These are phyloP conservation scores for Elymnias hypermnestra DNA, from an alignment of 1,140 invertebrate species.

Conservation along the genomic window DNA sequence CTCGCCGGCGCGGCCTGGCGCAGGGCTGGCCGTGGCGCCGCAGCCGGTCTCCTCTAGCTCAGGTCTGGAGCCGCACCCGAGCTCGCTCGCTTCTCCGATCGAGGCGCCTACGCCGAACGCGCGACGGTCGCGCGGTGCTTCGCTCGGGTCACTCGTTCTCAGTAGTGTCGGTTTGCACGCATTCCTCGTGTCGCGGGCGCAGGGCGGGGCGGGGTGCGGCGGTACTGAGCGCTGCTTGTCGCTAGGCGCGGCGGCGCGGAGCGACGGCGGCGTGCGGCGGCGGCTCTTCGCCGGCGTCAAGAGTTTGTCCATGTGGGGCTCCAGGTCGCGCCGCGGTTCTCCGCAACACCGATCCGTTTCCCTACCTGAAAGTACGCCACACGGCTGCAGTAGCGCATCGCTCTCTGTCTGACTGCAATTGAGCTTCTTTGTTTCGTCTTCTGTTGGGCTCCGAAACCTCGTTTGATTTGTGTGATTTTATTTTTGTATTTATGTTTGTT, in stretches of 20 bases:
- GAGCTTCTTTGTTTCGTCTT: slow-evolving; percentile 69
- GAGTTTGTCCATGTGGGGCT: slow-evolving; percentile 84
- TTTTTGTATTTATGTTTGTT: slow-evolving; percentile 40
- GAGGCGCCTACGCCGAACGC: slow-evolving; percentile 34
- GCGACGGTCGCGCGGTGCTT: slow-evolving; percentile 46
- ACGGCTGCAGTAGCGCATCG: slow-evolving; percentile 59
- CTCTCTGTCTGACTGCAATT: slow-evolving; percentile 59
- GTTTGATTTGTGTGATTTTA: slow-evolving; percentile 55
- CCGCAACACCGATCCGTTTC: slow-evolving; percentile 86
- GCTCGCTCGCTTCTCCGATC: slow-evolving; percentile 38
- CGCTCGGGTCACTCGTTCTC: slow-evolving; percentile 59
- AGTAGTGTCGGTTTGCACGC: slow-evolving; percentile 69
- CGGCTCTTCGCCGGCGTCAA: slow-evolving; percentile 85
- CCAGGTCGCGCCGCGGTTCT: slow-evolving; percentile 79
- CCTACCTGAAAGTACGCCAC: slow-evolving; percentile 86
- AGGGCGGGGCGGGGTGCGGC: slow-evolving; percentile 60
- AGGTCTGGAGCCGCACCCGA: slow-evolving; percentile 67
- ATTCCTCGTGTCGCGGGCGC: slow-evolving; percentile 57
- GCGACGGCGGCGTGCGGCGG: slow-evolving; percentile 76
- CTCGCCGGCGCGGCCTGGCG: slow-evolving; percentile 51
- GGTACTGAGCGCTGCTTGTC: slow-evolving; percentile 63
- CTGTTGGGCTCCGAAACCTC: slow-evolving; percentile 51
- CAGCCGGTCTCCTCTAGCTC: slow-evolving; percentile 75
- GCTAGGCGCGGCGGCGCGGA: slow-evolving; percentile 56
- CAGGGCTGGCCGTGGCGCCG: slow-evolving; percentile 64